Evolutionary conservation across 2,888 invertebrate species (phyloP).

Genomic region (Acanthoscelides obtectus): DNA sequence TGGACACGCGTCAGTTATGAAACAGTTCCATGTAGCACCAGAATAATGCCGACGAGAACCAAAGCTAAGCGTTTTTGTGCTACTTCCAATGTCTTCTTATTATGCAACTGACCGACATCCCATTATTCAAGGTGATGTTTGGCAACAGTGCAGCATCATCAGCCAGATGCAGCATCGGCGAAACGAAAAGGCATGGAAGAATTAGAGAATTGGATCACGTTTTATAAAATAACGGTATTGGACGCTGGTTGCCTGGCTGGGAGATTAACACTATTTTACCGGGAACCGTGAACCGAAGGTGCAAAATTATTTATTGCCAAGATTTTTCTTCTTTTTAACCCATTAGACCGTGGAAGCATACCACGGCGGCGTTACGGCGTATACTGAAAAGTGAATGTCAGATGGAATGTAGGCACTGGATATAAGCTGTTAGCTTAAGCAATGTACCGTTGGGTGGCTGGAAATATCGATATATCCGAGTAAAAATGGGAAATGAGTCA

Average conservation of each 20-base stretch:
- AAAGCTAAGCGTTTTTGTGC: no score
- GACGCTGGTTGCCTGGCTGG: no score
- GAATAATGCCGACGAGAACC: no score
- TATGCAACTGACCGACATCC: no score
- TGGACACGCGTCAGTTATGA: no score
- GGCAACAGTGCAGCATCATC: not conserved
- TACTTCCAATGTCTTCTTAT: no score
- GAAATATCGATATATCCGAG: not conserved
- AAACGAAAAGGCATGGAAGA: not conserved
- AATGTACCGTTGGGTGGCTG: not conserved
- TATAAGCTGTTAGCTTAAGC: not conserved
- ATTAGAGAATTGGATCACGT: constrained; percentile 9
- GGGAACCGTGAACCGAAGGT: constrained; percentile 7
- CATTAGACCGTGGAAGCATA: not conserved
- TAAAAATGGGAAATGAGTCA: not conserved
- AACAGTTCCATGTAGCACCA: no score
- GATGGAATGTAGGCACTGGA: not conserved
- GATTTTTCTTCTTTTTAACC: constrained; percentile 3
- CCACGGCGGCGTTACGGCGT: no score
- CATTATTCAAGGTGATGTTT: not conserved
- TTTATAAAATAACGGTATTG: constrained; percentile 9
- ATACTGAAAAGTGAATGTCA: not conserved
- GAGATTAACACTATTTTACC: constrained; percentile 6
- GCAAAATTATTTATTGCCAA: constrained; percentile 8
- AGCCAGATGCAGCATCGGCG: not conserved